Conservation (phyloP, 2,113 vertebrate species). For the Halcyon malimbica region DNA sequence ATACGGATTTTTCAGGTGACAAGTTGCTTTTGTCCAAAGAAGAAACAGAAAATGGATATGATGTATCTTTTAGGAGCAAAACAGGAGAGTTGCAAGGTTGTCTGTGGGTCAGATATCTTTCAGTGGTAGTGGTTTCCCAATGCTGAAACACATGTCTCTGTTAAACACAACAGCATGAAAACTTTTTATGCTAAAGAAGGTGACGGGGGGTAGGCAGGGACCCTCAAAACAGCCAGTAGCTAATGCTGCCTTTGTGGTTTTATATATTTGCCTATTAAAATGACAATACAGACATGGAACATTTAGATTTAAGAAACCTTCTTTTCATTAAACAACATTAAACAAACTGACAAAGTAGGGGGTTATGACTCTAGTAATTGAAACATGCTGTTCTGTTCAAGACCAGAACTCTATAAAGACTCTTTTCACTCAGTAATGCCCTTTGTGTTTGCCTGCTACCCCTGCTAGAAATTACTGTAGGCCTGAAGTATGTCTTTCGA, state of each 20-base stretch:
- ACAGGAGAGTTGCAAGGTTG: not conserved
- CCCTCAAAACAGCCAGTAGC: slow-evolving; percentile 65
- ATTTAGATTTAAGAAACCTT: slow-evolving; percentile 74
- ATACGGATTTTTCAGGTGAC: not conserved
- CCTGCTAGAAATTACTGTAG: slow-evolving; percentile 49
- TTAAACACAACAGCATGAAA: not conserved
- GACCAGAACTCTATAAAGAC: slow-evolving; percentile 71
- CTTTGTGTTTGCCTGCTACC: slow-evolving; percentile 66
- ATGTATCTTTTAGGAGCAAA: not conserved
- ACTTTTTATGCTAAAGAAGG: not conserved
- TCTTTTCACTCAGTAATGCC: slow-evolving; percentile 57
- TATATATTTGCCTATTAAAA: slow-evolving; percentile 76
- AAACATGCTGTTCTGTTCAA: slow-evolving; percentile 73
- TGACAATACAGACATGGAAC: slow-evolving; percentile 75
- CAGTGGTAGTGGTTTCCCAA: not conserved
- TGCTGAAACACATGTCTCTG: not conserved
- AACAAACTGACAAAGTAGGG: slow-evolving; percentile 71
- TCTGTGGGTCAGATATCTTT: not conserved
- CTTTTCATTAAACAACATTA: slow-evolving; percentile 74
- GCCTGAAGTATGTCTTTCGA: slow-evolving; percentile 38
- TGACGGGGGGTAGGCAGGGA: not conserved
- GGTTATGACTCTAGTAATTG: slow-evolving; percentile 77
- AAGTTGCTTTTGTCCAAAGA: not conserved
- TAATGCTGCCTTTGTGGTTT: slow-evolving; percentile 59
- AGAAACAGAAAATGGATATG: not conserved